Evolutionary conservation across 1,140 invertebrate species (phyloP).

Genomic region (Vanessa tameamea): DNA sequence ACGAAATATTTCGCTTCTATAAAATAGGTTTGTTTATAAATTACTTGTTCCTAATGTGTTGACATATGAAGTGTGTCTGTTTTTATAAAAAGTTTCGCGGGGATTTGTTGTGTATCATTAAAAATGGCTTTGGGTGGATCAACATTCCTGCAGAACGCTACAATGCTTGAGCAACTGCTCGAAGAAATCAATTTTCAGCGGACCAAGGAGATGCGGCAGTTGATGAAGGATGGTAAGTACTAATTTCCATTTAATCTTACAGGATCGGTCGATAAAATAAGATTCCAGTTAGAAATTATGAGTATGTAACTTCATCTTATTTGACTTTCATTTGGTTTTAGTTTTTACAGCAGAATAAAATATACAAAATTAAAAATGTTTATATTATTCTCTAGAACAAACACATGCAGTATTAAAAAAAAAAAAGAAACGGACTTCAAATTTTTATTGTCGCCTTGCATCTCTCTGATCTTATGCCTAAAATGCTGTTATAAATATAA

Average conservation of each 20-base stretch:
- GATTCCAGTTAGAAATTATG: constrained; percentile 5
- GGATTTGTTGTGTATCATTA: constrained; percentile 37
- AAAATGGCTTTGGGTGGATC: constrained; percentile 83
- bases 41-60: constrained; percentile 38
- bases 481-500: no score
- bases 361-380: no score
- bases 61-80: constrained; percentile 44
- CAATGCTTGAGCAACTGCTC: constrained; percentile 90
- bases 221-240: constrained; percentile 89
- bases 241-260: neutral
- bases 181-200: constrained; percentile 95
- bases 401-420: no score
- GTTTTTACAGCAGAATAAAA: no score
- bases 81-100: constrained; percentile 39
- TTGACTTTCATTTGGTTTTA: no score
- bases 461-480: no score
- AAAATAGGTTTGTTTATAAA: constrained; percentile 25
- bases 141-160: constrained; percentile 84
- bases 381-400: no score
- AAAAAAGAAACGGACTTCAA: no score
- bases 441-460: no score
- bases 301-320: neutral
- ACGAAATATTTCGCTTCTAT: neutral
- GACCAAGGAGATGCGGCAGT: constrained; percentile 93
- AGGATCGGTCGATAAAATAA: neutral